These are phyloP conservation scores for Dipodomys merriami DNA, from an alignment of 2,113 vertebrate genomes.

Conservation along the genomic window DNA sequence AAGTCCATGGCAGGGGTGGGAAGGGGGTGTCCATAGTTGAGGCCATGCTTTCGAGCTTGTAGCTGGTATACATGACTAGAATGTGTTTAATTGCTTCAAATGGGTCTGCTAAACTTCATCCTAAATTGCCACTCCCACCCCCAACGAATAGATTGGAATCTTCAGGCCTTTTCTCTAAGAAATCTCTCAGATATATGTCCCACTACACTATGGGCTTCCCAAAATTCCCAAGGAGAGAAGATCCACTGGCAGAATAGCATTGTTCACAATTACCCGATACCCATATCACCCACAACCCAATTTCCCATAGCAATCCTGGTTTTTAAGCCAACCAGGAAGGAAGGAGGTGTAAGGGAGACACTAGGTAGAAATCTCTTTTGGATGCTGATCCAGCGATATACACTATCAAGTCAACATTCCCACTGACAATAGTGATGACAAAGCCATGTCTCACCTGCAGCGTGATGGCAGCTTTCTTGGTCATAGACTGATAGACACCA, in stretches of 20 bases:
- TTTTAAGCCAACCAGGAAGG: slow-evolving; percentile 40
- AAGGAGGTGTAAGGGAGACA: not conserved
- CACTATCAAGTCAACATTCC: not conserved
- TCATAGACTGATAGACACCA: slow-evolving; percentile 91
- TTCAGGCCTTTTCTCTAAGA: not conserved
- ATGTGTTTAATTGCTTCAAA: slow-evolving; percentile 23
- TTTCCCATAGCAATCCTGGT: not conserved
- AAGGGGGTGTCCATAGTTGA: not conserved
- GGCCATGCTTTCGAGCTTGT: not conserved
- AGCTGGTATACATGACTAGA: slow-evolving; percentile 10
- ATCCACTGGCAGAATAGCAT: not conserved
- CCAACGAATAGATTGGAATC: not conserved
- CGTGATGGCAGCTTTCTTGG: slow-evolving; percentile 89
- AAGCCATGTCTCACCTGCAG: slow-evolving; percentile 85
- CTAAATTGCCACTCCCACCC: not conserved
- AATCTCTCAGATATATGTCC: not conserved
- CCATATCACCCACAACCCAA: too few species aligned
- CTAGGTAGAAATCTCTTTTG: not conserved
- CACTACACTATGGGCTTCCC: not conserved
- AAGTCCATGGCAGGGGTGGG: not conserved
- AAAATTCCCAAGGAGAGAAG: not conserved
- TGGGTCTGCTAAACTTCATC: not conserved
- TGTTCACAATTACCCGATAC: not conserved
- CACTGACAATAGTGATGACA: not conserved
- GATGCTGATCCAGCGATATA: not conserved